Conservation (phyloP, 2,113 vertebrate species). For the Hiodon tergisus region DNA sequence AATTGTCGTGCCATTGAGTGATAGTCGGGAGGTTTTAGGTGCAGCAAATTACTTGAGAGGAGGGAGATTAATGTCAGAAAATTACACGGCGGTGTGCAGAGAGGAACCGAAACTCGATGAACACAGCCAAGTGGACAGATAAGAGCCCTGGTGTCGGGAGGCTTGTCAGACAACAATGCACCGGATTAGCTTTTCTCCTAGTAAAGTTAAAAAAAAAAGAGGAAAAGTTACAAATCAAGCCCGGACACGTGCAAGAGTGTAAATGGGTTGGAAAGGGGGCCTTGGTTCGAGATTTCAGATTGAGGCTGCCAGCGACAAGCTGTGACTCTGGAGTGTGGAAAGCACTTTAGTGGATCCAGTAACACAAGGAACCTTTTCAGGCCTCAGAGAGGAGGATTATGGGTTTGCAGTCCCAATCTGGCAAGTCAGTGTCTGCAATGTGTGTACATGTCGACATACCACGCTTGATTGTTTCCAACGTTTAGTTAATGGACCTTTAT, state of each 20-base stretch:
- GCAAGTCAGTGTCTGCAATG: too few relatives aligned
- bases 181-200: slow-evolving; percentile 17
- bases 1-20: slow-evolving; percentile 27
- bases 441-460: too few relatives aligned
- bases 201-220: not conserved
- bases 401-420: too few relatives aligned
- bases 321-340: not conserved
- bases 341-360: not conserved
- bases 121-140: slow-evolving; percentile 18
- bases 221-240: slow-evolving; percentile 4
- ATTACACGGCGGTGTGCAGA: slow-evolving; percentile 12
- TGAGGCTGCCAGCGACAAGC: not conserved
- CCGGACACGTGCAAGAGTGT: slow-evolving; percentile 6
- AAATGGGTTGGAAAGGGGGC: slow-evolving; percentile 11
- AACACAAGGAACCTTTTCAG: too few relatives aligned
- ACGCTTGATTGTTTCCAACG: too few relatives aligned
- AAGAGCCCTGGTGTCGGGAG: slow-evolving; percentile 9
- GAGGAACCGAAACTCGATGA: slow-evolving; percentile 15
- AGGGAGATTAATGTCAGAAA: slow-evolving; percentile 33
- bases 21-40: slow-evolving; percentile 21
- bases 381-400: too few relatives aligned
- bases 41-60: slow-evolving; percentile 27
- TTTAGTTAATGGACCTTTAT: too few relatives aligned
- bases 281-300: not conserved
- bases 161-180: slow-evolving; percentile 5